Evolutionary conservation across 2,113 vertebrate genomes (phyloP), one percentile per base, ranked within the genome.

Genomic region (Semnornis frantzii): DNA sequence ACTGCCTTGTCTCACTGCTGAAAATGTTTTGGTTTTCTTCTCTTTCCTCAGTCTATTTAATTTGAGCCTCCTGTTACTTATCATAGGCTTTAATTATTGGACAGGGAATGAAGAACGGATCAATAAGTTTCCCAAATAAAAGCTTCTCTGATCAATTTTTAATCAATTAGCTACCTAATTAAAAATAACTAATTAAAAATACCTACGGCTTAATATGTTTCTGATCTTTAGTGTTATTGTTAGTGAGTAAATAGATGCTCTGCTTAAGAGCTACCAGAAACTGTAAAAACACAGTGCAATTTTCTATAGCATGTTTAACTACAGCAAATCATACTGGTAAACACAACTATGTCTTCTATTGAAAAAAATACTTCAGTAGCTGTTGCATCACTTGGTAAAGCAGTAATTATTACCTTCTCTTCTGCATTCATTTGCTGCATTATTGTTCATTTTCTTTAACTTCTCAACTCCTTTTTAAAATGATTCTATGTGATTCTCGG

Each of bases 11-110:
- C 59, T 79, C 64, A 70, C 12, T 68, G 44, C 34, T 78, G 28
- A 80, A 37, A 92, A 46, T 14, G 10, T 18, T 86, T 81, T 4
- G 23, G 15, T 1, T 30, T 81, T 88, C 85, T 68, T 59, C 39
- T 87, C 18, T 80, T 89, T 54, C 8, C 34, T 84, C 73, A 90
- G 95, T 95, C 83, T 28, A 71, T 82, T 89, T 89, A 20, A 89
- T 30, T 54, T 72, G 27, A 72, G 37, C 74, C 14, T 78, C 24
- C 20, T 79, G 30, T 73, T 76, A 88, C 37, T n/a, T 16, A 54
- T 82, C 42, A 62, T 9, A 39, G 11, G 12, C 33, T 71, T 93
- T 89, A 93, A 76, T 30, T 81, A 58, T 14, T 65, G 58, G 37
- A 83, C 7, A 78, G 10, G 52, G 30, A 30, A 69, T 30, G 19